phyloP scores from a whole-genome alignment of 1,140 invertebrate genomes.

The Zaprionus gabonicus region DNA sequence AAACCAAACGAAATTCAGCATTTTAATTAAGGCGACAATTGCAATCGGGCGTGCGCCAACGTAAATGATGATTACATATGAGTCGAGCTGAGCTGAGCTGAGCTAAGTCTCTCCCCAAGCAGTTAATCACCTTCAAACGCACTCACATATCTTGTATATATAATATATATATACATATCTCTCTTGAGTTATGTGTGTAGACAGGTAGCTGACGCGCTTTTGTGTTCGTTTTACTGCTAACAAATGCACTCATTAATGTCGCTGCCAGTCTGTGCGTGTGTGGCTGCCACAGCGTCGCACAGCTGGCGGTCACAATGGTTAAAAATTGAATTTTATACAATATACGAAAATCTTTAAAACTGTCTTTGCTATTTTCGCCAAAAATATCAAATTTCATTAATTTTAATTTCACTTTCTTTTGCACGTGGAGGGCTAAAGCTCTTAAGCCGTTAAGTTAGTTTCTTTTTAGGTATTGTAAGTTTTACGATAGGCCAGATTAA shows the following conservation, averaged over 20 bases:
- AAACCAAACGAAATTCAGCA: slow-evolving; percentile 59
- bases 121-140: slow-evolving; percentile 60
- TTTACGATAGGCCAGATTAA: neutral
- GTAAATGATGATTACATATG: slow-evolving; percentile 52
- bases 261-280: neutral
- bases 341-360: slow-evolving; percentile 22
- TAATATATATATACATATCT: slow-evolving; percentile 16
- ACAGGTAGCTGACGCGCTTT: slow-evolving; percentile 38
- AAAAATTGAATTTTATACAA: slow-evolving; percentile 24
- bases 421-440: neutral
- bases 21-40: slow-evolving; percentile 71
- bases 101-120: slow-evolving; percentile 20
- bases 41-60: slow-evolving; percentile 69
- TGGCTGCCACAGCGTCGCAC: slow-evolving; percentile 8
- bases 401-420: slow-evolving; percentile 21
- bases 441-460: neutral
- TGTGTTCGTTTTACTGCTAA: slow-evolving; percentile 71
- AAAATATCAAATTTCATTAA: slow-evolving; percentile 8
- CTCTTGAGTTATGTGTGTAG: neutral
- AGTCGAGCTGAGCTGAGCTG: neutral
- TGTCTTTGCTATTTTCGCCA: slow-evolving; percentile 6
- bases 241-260: slow-evolving; percentile 65
- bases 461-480: neutral
- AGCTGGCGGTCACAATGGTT: slow-evolving; percentile 32
- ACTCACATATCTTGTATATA: slow-evolving; percentile 27